Evolutionary conservation across 2,113 vertebrate species (phyloP).

Genomic region (Amphiprion percula): DNA sequence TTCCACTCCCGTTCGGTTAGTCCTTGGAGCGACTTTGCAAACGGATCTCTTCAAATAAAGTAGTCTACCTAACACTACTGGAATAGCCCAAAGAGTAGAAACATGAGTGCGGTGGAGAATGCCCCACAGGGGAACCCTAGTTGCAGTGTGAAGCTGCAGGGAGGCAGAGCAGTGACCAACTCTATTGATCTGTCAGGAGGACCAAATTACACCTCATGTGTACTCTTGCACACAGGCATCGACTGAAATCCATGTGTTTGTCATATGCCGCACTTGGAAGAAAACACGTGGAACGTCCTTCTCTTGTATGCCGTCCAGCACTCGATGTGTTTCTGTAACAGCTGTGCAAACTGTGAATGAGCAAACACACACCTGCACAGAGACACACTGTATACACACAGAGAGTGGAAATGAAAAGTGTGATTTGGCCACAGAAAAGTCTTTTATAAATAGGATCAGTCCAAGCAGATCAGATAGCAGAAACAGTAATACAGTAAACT

Average conservation of each 20-base stretch:
- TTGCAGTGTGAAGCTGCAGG: conserved; percentile 1
- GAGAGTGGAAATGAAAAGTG: neutral
- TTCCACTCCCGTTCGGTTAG: conserved; percentile 3
- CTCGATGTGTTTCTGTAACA: neutral
- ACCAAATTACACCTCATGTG: conserved; percentile 12
- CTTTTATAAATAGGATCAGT: neutral
- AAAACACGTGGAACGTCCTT: neutral
- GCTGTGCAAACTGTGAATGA: neutral
- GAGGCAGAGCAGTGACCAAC: conserved; percentile 13
- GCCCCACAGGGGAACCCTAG: conserved; percentile 36
- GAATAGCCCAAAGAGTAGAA: conserved; percentile 58
- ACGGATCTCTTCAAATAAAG: conserved; percentile 65
- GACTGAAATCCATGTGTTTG: neutral
- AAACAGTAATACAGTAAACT: conserved; percentile 6
- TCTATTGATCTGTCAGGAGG: conserved; percentile 40
- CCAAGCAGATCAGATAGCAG: neutral
- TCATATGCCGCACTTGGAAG: neutral
- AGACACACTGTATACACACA: neutral
- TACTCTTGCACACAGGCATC: neutral
- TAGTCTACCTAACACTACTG: conserved; percentile 57
- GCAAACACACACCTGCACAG: no score
- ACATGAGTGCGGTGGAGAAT: conserved; percentile 33
- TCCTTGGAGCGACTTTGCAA: conserved; percentile 73
- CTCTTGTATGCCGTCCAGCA: neutral
- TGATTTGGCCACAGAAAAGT: neutral